Evolutionary conservation across 1,140 invertebrate species (phyloP), one percentile per base, ranked within the genome.

Genomic region (Vanessa atalanta): DNA sequence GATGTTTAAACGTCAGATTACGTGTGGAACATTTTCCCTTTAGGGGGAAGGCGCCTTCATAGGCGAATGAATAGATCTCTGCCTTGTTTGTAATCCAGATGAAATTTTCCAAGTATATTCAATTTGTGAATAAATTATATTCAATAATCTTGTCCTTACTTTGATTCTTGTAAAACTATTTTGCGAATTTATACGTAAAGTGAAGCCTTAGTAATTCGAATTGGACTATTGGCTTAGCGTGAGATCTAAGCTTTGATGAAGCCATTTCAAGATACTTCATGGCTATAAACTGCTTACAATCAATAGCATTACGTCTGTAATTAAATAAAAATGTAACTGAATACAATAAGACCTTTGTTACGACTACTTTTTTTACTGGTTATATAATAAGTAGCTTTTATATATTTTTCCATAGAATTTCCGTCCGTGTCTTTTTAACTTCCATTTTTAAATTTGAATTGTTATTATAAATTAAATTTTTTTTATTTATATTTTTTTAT

Each of bases 241-340:
- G 73, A 65, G 66, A 73, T 57, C 57, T 73, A 73, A 75, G 68
- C 68, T 70, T 70, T 70, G 31, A 75, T 66, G 73, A 75, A 75
- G 73, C 73, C 73, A 75, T 75, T 75, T 57, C 47, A 43, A 75
- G 73, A 70, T 65, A 70, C 37, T 75, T 74, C 72, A 74, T 65
- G 61, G 47, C 61, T 61, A 51, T 71, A 61, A 64, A 68, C 72
- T 37, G 60, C 66, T 69, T 74, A 69, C 65, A 65, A 69, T 48
- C 51, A 74, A 69, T 69, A 55, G 65, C 47, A 72, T 72, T 67
- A 69, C 50, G 16, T 57, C 43, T 57, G 31, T 61, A 61, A 31
- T 61, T 61, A 61, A 31, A 61, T 61, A 61, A 61, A 20, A 57
- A 57, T 57, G 20, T 57, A 20, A 57, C 16, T 57, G 23, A 26